phyloP scores from a whole-genome alignment of 2,888 invertebrate genomes.

The Eupithecia centaureata region DNA sequence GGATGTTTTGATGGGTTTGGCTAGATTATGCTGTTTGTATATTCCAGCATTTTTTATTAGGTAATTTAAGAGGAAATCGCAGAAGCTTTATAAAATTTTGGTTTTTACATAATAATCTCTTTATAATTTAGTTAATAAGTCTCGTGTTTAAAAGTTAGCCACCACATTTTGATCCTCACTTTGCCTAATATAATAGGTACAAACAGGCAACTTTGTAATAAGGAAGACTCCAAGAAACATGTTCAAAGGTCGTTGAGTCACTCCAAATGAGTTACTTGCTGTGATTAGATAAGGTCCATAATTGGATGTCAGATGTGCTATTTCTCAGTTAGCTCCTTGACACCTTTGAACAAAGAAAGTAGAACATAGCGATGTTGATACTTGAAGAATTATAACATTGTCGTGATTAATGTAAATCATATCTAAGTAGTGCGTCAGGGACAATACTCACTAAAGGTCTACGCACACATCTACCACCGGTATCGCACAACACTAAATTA shows the following conservation, averaged over 20 bases:
- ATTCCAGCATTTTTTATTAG: too few relatives aligned
- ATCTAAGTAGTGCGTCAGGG: not conserved
- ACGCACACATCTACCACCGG: too few relatives aligned
- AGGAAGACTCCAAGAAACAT: conserved; percentile 23
- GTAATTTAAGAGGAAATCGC: too few relatives aligned
- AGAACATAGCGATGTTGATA: not conserved
- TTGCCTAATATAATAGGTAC: too few relatives aligned
- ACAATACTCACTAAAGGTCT: not conserved
- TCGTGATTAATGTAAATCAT: not conserved
- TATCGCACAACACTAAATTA: too few relatives aligned
- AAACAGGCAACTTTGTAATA: conserved; percentile 8
- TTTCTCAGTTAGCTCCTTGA: conserved; percentile 9
- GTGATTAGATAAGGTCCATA: conserved; percentile 41
- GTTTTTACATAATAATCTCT: too few relatives aligned
- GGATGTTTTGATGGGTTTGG: too few relatives aligned
- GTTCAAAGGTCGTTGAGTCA: conserved; percentile 31
- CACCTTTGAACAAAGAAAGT: not conserved
- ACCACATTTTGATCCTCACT: too few relatives aligned
- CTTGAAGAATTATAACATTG: conserved; percentile 5
- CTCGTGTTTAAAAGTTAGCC: too few relatives aligned
- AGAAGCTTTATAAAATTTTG: too few relatives aligned
- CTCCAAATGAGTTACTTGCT: conserved; percentile 29
- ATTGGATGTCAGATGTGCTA: conserved; percentile 28
- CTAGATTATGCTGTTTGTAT: too few relatives aligned
- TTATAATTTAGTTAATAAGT: too few relatives aligned